Conservation (phyloP, 2,888 invertebrate species). For the Orthosia gothica region DNA sequence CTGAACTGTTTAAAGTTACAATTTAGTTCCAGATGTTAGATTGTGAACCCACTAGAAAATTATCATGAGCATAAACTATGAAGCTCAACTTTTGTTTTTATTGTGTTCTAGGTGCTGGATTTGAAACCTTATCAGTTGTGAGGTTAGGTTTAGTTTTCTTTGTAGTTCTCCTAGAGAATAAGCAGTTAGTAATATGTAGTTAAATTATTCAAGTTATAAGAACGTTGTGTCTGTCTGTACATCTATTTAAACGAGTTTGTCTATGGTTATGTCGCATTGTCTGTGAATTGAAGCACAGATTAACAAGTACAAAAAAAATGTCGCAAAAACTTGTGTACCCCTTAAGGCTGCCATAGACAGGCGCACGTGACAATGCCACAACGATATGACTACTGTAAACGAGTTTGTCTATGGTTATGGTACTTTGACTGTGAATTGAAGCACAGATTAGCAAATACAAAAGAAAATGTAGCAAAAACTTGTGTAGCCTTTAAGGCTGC, state of each 20-base stretch:
- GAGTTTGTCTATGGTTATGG: background rate
- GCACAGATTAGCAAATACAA: background rate
- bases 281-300: background rate
- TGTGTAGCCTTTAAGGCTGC: background rate
- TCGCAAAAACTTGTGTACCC: background rate
- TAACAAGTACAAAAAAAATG: background rate
- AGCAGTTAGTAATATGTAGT: constrained; percentile 29
- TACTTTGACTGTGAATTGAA: constrained; percentile 2
- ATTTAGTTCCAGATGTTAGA: background rate
- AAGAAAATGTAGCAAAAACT: constrained; percentile 4
- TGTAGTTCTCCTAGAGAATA: constrained; percentile 32
- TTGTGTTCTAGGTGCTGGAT: constrained; percentile 15
- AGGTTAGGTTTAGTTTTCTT: background rate
- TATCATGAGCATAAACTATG: constrained; percentile 54
- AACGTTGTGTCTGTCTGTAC: constrained; percentile 7
- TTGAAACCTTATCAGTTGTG: background rate
- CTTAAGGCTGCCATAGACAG: background rate
- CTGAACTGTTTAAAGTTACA: background rate
- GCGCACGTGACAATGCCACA: background rate
- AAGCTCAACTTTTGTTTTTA: constrained; percentile 44
- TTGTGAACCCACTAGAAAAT: constrained; percentile 39
- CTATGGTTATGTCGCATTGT: constrained; percentile 5
- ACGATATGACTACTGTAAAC: no score
- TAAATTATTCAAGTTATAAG: constrained; percentile 42
- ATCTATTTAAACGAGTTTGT: background rate